Conservation (phyloP, 2,797 vertebrate species). For the Pampus argenteus region DNA sequence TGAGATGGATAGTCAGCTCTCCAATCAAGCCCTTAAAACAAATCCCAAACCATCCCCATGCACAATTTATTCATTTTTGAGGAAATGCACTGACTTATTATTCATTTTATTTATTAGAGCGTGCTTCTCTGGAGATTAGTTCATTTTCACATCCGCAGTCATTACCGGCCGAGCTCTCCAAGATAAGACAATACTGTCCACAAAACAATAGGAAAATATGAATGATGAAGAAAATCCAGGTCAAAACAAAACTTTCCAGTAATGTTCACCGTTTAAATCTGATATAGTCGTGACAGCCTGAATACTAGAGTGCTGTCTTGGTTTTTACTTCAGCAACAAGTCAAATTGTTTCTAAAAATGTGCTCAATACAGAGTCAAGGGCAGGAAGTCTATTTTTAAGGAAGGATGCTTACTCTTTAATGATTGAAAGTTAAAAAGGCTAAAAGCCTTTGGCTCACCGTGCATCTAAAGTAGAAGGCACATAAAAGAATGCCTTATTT, state of each 20-base stretch:
- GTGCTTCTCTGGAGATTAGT: background rate
- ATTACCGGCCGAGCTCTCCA: background rate
- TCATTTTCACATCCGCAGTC: constrained; percentile 14
- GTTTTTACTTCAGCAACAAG: constrained; percentile 71
- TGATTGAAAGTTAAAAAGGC: constrained; percentile 63
- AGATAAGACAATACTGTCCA: background rate
- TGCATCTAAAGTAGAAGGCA: constrained; percentile 56
- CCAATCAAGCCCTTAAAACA: background rate
- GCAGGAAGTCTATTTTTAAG: constrained; percentile 68
- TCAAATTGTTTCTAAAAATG: constrained; percentile 71
- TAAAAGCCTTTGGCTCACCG: constrained; percentile 67
- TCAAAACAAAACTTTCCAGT: constrained; percentile 5
- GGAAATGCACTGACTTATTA: background rate
- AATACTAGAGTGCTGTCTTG: constrained; percentile 45
- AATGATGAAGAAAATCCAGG: constrained; percentile 10
- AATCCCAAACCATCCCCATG: constrained; percentile 9
- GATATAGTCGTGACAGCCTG: constrained; percentile 34
- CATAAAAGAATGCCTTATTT: constrained; percentile 24
- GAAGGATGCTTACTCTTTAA: constrained; percentile 64
- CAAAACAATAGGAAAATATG: constrained; percentile 38
- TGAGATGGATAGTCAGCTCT: constrained; percentile 7
- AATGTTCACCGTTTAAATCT: constrained; percentile 51
- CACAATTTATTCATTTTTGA: constrained; percentile 10
- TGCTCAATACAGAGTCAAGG: constrained; percentile 56
- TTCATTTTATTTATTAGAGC: background rate